Conservation (phyloP, 2,113 vertebrate species). For the Oriolus oriolus region DNA sequence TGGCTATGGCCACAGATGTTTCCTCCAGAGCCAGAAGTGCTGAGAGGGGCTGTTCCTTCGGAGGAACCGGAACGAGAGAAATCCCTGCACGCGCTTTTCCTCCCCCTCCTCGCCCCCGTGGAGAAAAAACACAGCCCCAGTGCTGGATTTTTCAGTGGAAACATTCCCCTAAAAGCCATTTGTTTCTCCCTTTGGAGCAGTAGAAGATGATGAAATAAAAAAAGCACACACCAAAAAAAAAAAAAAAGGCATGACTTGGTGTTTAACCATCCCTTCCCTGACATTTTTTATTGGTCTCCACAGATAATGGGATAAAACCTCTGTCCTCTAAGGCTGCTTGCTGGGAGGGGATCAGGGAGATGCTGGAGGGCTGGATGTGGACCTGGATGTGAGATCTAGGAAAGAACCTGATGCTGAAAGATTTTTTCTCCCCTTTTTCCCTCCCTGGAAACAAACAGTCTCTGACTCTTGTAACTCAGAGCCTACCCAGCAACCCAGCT, state of each 20-base stretch:
- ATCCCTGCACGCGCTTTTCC: neutral
- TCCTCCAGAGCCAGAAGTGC: slow-evolving; percentile 38
- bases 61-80: slow-evolving; percentile 22
- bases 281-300: neutral
- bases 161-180: neutral
- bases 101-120: neutral
- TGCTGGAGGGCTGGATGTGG: neutral
- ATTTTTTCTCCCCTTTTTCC: neutral
- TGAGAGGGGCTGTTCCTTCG: neutral
- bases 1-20: slow-evolving; percentile 51
- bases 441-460: neutral
- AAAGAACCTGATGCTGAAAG: neutral
- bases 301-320: neutral
- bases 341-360: neutral
- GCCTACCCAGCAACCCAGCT: neutral
- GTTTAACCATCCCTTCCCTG: neutral
- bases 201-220: neutral
- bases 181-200: neutral
- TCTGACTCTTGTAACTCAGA: neutral
- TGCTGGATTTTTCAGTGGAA: neutral
- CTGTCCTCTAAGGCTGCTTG: neutral
- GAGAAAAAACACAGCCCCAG: neutral
- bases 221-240: neutral
- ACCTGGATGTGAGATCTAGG: neutral
- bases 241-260: neutral